Base-by-base conservation (phyloP, 2,888 invertebrate genomes). In the Drosophila algonquin region DNA sequence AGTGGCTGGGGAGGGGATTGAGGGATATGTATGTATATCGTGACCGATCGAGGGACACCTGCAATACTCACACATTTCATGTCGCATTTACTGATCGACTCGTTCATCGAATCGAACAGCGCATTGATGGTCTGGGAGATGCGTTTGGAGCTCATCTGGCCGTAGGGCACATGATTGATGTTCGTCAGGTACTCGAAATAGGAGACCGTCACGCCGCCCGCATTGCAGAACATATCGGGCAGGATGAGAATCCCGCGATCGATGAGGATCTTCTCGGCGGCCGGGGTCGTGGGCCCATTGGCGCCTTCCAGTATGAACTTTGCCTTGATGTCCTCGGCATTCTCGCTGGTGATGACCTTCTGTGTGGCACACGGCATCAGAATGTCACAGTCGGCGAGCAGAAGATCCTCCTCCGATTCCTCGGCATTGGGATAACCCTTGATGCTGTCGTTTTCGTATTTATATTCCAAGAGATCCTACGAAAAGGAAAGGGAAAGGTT, bases 181-280 rank as follows among this genome's bases (percentile, higher is more conserved):
- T 99, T 99, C 93, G 99, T 99, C 87, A 99, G 94, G 97, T 98
- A 99, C 92, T 99, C 99, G 93, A 99, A 99, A 94, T 98, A 99
- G 58, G 98, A 99, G 14, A 99, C 99, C 0, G 98, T 99, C 52
- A 99, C 99, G 95, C 99, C 99, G 89, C 99, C 99, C 54, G 97
- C 97, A 93, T 97, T 97, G 89, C 96, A 95, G 93, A 95, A 97
- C 90, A 98, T 92, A 93, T 98, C 98, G 21, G 99, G 99, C 90
- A 99, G 97, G 62, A 98, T 96, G 30, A 99, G 94, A 81, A 98
- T 95, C 91, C 98, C 97, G 90, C 95, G 95, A 21, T 97, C 96
- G 81, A 97, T 94, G 58, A 99, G 94, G 89, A 98, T 97, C 91
- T 96, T 94, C 93, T 99, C 98, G 0, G 98, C 99, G 0, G 97